A percentile compares a stretch with the other conserved stretches of the same genome.
phyloP scores from a whole-genome alignment of 2,113 vertebrate species.

The Peucedramus taeniatus region DNA sequence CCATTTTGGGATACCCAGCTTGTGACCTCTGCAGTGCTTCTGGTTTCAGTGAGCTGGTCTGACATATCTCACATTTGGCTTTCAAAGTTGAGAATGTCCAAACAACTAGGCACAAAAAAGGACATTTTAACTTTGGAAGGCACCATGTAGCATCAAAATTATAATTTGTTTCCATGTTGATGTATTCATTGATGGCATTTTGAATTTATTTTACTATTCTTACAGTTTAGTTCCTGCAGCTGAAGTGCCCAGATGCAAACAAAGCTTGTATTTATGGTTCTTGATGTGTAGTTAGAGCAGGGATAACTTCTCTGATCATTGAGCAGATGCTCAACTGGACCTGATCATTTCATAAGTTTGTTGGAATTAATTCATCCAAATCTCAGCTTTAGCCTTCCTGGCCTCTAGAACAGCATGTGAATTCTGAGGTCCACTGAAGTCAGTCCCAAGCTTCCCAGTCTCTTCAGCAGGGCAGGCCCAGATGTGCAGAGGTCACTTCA shows the following conservation, averaged over 20 bases:
- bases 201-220: not conserved
- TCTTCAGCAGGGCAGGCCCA: not conserved
- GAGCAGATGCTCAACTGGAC: not conserved
- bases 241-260: not conserved
- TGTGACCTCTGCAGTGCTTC: not conserved
- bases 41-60: not conserved
- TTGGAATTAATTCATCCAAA: not conserved
- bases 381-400: not conserved
- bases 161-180: not conserved
- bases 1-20: not conserved
- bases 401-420: not conserved
- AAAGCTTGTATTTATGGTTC: not conserved
- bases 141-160: rapidly evolving
- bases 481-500: rapidly evolving
- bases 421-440: not conserved
- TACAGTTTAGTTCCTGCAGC: not conserved
- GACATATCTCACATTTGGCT: not conserved
- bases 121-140: not conserved
- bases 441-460: not conserved
- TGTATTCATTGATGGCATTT: not conserved
- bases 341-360: not conserved
- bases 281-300: not conserved
- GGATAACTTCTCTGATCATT: not conserved
- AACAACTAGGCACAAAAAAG: not conserved
- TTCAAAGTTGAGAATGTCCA: not conserved